Evolutionary conservation across 35 echinoderm and acorn worm genomes (phyloP), one percentile per base, ranked within the genome.

Genomic region (Holothuria glaberrima): DNA sequence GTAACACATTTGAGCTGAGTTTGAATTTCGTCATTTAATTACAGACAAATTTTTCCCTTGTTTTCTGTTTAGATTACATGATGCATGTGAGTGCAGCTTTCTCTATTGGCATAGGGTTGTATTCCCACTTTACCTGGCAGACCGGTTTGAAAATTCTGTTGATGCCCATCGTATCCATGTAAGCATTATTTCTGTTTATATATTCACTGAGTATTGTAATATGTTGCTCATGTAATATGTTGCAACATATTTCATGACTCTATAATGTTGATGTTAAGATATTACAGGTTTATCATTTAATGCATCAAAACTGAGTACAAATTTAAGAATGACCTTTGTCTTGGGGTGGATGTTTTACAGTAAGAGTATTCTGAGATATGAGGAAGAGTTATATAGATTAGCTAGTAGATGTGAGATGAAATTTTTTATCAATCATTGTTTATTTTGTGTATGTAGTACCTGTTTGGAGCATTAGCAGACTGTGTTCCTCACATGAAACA

Each of bases 51-150:
- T 48, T 19, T 78, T 88, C 36, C 36, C 36, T 41, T 41, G 36
- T 14, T 54, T 54, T 54, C 12, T 0, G 50, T 54, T 29, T 59
- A 98, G 95, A 48, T 90, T 98, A 46, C 79, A 94, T 34, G 86
- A 91, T 27, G 93, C 95, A 38, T 98, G 95, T 75, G 86, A 98
- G 26, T 98, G 95, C 74, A 94, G 95, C 70, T 98, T 98, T 61
- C 90, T 98, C 31, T 98, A 98, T 81, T 98, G 95, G 95, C 95
- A 98, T 82, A 91, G 95, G 14, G 93, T 98, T 5, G 93, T 98
- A 28, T 98, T 98, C 71, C 95, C 95, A 45, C 88, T 93, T 20
- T 98, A 98, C 68, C 79, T 98, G 31, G 95, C 95, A 5, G 95
- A 98, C 80, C 75, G 95, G 29, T 98, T 94, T 91, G 95, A 94